Conservation (phyloP, 1,140 invertebrate genomes). For the Zaprionus nigranus region DNA sequence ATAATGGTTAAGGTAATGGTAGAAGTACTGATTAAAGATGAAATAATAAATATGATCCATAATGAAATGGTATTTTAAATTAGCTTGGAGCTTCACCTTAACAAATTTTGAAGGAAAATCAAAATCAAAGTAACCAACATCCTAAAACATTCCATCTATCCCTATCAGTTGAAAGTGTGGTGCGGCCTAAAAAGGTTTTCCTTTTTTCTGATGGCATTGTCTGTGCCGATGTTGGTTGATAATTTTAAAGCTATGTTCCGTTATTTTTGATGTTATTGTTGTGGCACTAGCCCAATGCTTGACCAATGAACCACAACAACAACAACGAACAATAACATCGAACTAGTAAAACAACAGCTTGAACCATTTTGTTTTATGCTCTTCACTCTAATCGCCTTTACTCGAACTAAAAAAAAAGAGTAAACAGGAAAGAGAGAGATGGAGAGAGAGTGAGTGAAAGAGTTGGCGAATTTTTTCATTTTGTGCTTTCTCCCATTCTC, state of each 20-base stretch:
- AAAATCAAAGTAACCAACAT: neutral
- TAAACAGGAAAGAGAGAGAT: neutral
- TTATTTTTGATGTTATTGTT: conserved; percentile 20
- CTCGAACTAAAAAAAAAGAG: conserved; percentile 3
- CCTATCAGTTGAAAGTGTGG: neutral
- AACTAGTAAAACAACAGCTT: conserved; percentile 36
- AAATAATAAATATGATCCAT: too few species aligned
- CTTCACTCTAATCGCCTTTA: conserved; percentile 42
- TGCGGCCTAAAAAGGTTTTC: neutral
- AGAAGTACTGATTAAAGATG: neutral
- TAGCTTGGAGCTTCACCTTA: too few species aligned
- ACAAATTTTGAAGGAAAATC: too few species aligned
- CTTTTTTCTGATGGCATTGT: conserved; percentile 25
- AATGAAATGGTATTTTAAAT: too few species aligned
- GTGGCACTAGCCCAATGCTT: conserved; percentile 25
- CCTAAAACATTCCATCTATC: neutral
- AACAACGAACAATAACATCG: conserved; percentile 3
- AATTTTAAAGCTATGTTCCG: conserved; percentile 32
- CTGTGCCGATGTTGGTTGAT: conserved; percentile 23
- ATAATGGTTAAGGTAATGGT: neutral
- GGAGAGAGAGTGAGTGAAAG: neutral
- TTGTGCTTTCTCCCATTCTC: conserved; percentile 8
- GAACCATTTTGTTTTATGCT: conserved; percentile 31
- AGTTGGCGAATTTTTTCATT: neutral
- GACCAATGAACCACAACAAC: conserved; percentile 46